Percentiles rank a stretch among this genome's conserved stretches.
Evolutionary conservation across 35 echinoderm and acorn worm genomes (phyloP).

Genomic region (Acanthaster planci): DNA sequence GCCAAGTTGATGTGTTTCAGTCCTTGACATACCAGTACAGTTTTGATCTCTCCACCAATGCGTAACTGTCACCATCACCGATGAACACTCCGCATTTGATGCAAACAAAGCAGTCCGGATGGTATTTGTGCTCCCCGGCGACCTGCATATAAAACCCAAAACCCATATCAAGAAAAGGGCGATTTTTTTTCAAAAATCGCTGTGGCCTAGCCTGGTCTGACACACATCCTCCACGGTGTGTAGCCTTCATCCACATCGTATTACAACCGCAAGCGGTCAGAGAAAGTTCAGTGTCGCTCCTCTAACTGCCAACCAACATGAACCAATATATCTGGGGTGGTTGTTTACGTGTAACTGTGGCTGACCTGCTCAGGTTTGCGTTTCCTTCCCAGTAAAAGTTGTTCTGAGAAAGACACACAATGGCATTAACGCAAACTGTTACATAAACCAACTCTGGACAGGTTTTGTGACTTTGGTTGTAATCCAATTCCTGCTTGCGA

Average conservation of each 20-base stretch:
- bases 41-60: constrained; percentile 89
- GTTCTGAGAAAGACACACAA: too few species aligned
- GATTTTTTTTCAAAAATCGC: background rate
- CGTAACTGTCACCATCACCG: constrained; percentile 90
- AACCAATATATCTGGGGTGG: too few species aligned
- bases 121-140: constrained; percentile 94
- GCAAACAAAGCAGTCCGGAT: constrained; percentile 96
- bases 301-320: too few species aligned
- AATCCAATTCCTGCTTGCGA: too few species aligned
- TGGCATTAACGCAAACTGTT: too few species aligned
- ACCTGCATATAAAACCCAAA: constrained; percentile 50
- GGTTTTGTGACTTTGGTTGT: too few species aligned
- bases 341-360: too few species aligned
- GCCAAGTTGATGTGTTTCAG: too few species aligned
- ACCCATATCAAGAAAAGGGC: background rate
- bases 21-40: constrained; percentile 77
- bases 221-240: background rate
- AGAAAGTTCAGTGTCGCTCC: background rate
- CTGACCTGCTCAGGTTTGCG: too few species aligned
- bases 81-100: constrained; percentile 80
- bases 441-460: too few species aligned
- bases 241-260: background rate
- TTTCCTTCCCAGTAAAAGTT: too few species aligned
- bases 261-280: background rate
- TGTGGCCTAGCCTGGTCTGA: constrained; percentile 17